Evolutionary conservation across 2,113 vertebrate species (phyloP), one percentile per base, ranked within the genome.

Genomic region (Zapus hudsonius): DNA sequence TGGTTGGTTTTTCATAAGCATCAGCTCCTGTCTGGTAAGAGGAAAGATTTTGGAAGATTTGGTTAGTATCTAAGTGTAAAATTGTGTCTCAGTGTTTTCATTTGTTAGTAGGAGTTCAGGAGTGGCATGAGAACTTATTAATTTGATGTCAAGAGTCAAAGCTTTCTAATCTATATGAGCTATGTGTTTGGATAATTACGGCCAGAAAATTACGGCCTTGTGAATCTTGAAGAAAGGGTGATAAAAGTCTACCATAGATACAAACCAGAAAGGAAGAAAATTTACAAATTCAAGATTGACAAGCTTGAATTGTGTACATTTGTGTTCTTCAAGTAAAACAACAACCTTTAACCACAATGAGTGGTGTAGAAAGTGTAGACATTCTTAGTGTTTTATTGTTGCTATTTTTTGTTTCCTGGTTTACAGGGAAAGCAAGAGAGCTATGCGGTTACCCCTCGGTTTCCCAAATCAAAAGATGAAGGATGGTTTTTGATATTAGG

Each of bases 401-500:
- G 52, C 2, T 87, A 15, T 94, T 95, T 84, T 96, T 96, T n/a
- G n/a, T 83, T n/a, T n/a, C n/a, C 95, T 59, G 29, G 17, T 78
- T 95, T 95, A 96, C 97, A 99, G 99, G 99, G 99, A 97, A 99
- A 98, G 87, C 99, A 99, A 94, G 99, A 99, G 96, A 99, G 98
- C 95, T 99, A 98, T 96, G 99, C 99, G 27, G 89, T 98, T 94
- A 98, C 99, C 61, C 99, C 99, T 66, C 97, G 98, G 72, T 99
- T 99, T 95, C 98, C 99, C 84, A 99, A 99, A 96, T 75, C 61
- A 8, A 99, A 99, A 97, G 99, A 99, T 69, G 99, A 99, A 97
- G 99, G 99, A 84, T 99, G 99, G 99, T 98, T 99, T 98, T 97
- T 99, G 75, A 97, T 99, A 85, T 0, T 99, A 85, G 99, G 99